Evolutionary conservation across 1,140 invertebrate genomes (phyloP), one percentile per base, ranked within the genome.

Genomic region (Steinernema feltiae): DNA sequence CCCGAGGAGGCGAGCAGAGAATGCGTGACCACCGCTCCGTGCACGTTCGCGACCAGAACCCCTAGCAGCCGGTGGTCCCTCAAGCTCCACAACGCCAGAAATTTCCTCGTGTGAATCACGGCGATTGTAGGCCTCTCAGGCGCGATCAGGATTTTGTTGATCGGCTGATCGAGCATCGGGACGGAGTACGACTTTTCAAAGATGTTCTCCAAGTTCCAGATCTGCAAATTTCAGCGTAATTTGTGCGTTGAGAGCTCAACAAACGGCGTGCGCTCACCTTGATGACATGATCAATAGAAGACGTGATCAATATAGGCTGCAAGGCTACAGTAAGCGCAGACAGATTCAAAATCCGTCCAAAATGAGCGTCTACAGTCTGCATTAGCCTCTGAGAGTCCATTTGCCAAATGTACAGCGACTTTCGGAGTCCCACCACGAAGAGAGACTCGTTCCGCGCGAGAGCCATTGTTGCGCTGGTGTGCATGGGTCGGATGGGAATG

Each of bases 171-270:
- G 86, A 97, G 94, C 69, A 95, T 89, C 84, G 98, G 93, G 78
- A 99, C 70, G 95, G 21, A 93, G 92, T 86, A 97, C 93, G 1
- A 98, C 94, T 88, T 97, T 94, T 85, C 98, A 94, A 84, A 95
- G 82, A 98, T 97, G 85, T 98, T 98, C 85, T 98, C 95, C 76
- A 98, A 95, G 87, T 98, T 98, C 96, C 96, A 99, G 0, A 98
- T 83, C 80, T 81, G 69, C 1, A 79, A 73, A 71, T n/a, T n/a
- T n/a, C n/a, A n/a, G n/a, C n/a, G n/a, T n/a, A 53, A 21, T 73
- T 30, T 3, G 7, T 31, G 18, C 12, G 24, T 72, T 75, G 3
- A 17, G 70, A 72, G 17, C 18, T 72, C n/a, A n/a, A 29, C 17
- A 30, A 29, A 3, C 17, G 15, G 17, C 7, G 15, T 12, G 48